phyloP scores from a whole-genome alignment of 2,797 vertebrate species.

The Chaetophractus vellerosus region DNA sequence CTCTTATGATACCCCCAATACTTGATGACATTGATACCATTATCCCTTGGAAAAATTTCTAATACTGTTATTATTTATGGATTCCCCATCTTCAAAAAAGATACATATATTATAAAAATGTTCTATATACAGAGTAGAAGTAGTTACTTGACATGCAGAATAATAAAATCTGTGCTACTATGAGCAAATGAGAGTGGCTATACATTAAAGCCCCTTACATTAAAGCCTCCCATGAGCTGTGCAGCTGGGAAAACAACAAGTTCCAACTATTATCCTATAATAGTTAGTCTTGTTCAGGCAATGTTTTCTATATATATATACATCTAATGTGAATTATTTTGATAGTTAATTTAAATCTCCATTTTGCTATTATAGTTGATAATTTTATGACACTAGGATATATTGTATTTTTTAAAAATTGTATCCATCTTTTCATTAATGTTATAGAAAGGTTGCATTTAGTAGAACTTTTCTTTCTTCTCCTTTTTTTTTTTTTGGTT shows the following conservation, averaged over 20 bases:
- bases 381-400: neutral
- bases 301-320: neutral
- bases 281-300: neutral
- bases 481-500: neutral
- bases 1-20: neutral
- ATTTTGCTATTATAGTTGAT: neutral
- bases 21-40: neutral
- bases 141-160: neutral
- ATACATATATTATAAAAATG: neutral
- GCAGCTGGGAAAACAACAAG: too few relatives aligned
- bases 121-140: neutral
- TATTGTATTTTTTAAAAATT: neutral
- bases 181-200: neutral
- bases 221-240: too few relatives aligned
- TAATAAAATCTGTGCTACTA: neutral
- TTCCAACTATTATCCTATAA: neutral
- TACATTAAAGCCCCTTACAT: neutral
- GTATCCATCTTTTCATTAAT: constrained; percentile 8
- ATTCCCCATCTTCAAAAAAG: neutral
- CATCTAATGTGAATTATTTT: neutral
- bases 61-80: neutral
- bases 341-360: neutral
- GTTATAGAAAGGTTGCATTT: neutral
- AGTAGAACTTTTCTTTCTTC: neutral
- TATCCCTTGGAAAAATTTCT: neutral